Base-by-base conservation (phyloP, 2,888 invertebrate genomes). In the Hemaris fuciformis region DNA sequence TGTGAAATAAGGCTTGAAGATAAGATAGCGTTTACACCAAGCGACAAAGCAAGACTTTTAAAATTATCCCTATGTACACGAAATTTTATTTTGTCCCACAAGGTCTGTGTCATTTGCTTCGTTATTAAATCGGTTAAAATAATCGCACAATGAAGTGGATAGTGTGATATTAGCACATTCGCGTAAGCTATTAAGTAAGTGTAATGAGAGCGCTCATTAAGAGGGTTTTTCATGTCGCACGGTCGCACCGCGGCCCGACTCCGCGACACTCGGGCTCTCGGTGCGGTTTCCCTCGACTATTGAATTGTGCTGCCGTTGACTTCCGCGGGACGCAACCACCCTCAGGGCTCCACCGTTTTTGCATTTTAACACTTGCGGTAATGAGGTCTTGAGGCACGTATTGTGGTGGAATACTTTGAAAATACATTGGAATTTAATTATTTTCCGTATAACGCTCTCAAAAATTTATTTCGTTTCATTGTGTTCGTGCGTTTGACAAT, bases 191-290 rank as follows among this genome's bases (percentile, higher is more conserved):
- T 48, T 48, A 60, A 48, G 38, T 41, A 38, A 41, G 53, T 82
- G 69, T 84, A 86, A 85, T 82, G 85, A 84, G 85, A 74, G 75
- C 67, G 75, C 81, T 88, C 86, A 84, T 88, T 89, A 87, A 80
- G 74, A 66, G 69, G 68, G 73, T 78, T 86, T 83, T 83, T 81
- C 79, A 81, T 77, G 77, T 70, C 68, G 73, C 72, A 64, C 71
- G 76, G 76, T 73, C 69, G 72, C 71, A 64, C 72, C 75, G 77
- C 74, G 70, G 80, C 76, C 70, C 73, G 71, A 69, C 13, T 3
- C 38, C n/a, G 5, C 38, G 38, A 38, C 38, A 38, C 38, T 38
- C 13, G 38, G 34, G 53, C 31, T 53, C 53, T 53, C 53, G 8
- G 18, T 76, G 82, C 80, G 85, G 83, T 84, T 86, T 87, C 83